A percentile compares a stretch with the other conserved stretches of the same genome.
Evolutionary conservation across 2,888 invertebrate species (phyloP).

Genomic region (Stenodema calcarata): DNA sequence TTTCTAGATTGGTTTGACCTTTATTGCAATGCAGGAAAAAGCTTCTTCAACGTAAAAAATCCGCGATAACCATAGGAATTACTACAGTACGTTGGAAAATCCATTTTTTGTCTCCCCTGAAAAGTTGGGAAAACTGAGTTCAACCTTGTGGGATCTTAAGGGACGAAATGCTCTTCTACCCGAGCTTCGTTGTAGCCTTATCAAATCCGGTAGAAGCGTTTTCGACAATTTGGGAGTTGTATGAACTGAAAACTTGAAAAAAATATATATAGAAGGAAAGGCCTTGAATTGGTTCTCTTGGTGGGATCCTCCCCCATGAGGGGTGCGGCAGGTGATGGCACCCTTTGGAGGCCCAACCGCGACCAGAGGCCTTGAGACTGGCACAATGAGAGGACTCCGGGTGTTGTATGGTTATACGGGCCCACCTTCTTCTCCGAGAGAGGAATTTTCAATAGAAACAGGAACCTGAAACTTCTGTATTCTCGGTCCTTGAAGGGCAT

Average conservation of each 20-base stretch:
- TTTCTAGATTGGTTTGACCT: no score
- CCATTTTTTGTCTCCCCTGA: no score
- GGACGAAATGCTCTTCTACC: no score
- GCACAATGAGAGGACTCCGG: neutral
- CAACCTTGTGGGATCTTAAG: no score
- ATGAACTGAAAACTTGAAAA: neutral
- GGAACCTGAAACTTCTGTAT: neutral
- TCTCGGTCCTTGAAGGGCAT: neutral
- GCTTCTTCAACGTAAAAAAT: no score
- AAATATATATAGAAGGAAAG: neutral
- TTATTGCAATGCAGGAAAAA: no score
- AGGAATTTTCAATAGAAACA: neutral
- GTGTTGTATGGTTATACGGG: neutral
- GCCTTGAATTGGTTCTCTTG: neutral
- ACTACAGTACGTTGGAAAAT: no score
- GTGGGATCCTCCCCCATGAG: neutral
- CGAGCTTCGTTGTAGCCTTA: no score
- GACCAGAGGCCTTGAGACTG: neutral
- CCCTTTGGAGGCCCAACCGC: neutral
- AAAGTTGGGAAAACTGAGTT: no score
- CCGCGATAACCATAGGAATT: no score
- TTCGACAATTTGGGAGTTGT: no score
- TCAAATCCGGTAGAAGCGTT: no score
- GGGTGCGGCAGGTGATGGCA: slow-evolving; percentile 1
- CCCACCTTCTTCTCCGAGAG: neutral